Evolutionary conservation across 1,140 invertebrate genomes (phyloP).

Genomic region (Cylas formicarius): DNA sequence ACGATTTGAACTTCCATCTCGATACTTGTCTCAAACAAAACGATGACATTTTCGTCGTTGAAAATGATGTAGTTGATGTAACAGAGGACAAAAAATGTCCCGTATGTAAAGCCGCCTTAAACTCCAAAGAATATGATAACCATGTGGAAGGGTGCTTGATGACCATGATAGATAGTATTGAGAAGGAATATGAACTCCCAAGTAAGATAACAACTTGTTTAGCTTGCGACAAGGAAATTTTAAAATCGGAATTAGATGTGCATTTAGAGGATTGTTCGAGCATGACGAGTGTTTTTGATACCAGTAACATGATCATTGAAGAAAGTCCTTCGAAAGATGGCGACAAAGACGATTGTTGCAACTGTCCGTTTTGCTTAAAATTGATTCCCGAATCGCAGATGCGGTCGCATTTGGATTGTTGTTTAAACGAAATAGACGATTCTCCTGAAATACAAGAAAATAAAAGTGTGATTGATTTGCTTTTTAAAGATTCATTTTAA

Average conservation of each 20-base stretch:
- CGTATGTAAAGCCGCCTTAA: constrained; percentile 45
- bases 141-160: constrained; percentile 52
- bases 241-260: constrained; percentile 45
- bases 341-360: constrained; percentile 20
- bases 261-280: constrained; percentile 55
- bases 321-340: constrained; percentile 9
- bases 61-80: not conserved
- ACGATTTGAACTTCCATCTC: constrained; percentile 50
- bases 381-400: constrained; percentile 26
- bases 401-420: constrained; percentile 31
- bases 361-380: constrained; percentile 35
- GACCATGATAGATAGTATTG: constrained; percentile 41
- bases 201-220: constrained; percentile 45
- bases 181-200: constrained; percentile 29
- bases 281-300: constrained; percentile 30
- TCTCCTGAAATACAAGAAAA: too few relatives aligned
- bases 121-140: constrained; percentile 42
- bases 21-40: constrained; percentile 48
- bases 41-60: too few relatives aligned
- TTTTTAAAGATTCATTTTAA: too few relatives aligned
- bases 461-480: too few relatives aligned
- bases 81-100: constrained; percentile 44
- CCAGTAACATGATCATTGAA: constrained; percentile 6
- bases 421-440: constrained; percentile 18
- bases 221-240: constrained; percentile 51